Conservation (phyloP, 2,113 vertebrate species). For the Ramphastos sulfuratus region DNA sequence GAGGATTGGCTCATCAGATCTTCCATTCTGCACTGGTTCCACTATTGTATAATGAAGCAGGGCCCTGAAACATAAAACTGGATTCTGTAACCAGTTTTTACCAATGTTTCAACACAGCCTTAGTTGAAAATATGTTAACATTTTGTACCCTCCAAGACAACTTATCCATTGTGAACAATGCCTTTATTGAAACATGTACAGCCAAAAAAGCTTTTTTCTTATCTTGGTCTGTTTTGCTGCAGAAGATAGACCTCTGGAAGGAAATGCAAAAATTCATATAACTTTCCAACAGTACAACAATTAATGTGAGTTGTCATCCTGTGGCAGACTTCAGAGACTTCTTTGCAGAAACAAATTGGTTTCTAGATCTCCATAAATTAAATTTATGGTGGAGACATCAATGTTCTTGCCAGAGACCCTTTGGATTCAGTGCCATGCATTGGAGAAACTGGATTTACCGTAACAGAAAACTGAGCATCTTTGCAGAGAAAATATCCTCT, state of each 20-base stretch:
- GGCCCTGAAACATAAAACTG: constrained; percentile 10
- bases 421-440: background rate
- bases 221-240: constrained; percentile 28
- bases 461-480: background rate
- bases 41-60: background rate
- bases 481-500: background rate
- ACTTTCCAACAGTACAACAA: background rate
- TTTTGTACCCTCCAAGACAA: constrained; percentile 11
- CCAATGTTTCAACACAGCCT: constrained; percentile 42
- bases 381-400: background rate
- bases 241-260: constrained; percentile 5
- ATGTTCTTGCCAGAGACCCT: background rate
- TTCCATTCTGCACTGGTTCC: background rate
- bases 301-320: background rate
- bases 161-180: constrained; percentile 49
- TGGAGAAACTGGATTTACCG: background rate
- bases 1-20: constrained; percentile 7
- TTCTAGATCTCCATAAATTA: constrained; percentile 20
- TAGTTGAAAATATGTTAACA: constrained; percentile 42
- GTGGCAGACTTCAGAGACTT: background rate
- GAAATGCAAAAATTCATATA: background rate
- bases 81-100: constrained; percentile 30
- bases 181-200: constrained; percentile 26
- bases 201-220: constrained; percentile 35
- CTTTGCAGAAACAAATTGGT: constrained; percentile 14